Evolutionary conservation across 2,113 vertebrate genomes (phyloP), one percentile per base, ranked within the genome.

Genomic region (Grantiella picta): DNA sequence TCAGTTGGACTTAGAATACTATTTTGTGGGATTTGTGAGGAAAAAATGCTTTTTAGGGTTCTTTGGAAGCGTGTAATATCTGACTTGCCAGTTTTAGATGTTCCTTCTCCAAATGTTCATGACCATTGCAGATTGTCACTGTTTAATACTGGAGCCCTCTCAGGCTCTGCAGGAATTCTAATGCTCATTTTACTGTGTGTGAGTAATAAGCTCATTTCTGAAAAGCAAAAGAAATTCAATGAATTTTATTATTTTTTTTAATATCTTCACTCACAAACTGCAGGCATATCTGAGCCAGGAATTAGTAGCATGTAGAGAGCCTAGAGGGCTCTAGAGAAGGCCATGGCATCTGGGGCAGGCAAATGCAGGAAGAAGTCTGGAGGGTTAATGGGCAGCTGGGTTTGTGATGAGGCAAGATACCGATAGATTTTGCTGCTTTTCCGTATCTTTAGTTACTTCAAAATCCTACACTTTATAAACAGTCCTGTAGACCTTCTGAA

Each of bases 101-200:
- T 63, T 81, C 18, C 44, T 22, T 83, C 31, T 77, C 17, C 0
- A 1, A n/a, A 28, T 65, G 52, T 47, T 84, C 18, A 0, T 68
- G 40, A 2, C 59, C 49, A 4, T 76, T 71, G 20, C 23, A 65
- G 61, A 9, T 23, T 59, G 44, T 63, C 40, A 12, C 40, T 36
- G 17, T 59, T 78, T 45, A 45, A 9, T 2, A 6, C 11, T 63
- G n/a, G 61, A 54, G 61, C 24, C 56, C 0, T 0, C 44, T 60
- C 35, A 36, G 50, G 35, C 72, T n/a, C 1, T 25, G 31, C 59
- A 61, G 72, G 33, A 40, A n/a, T 50, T 61, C 47, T 3, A 5
- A 17, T 36, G 36, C 47, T 42, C 8, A 0, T n/a, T 77, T 57
- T 3, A 6, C 45, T 57, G 15, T 25, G 45, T 45, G 40, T 45